Percentiles rank a stretch among this genome's conserved stretches.
These are phyloP conservation scores for Cinara cedri DNA, from an alignment of 2,888 invertebrate genomes.

Conservation along the genomic window DNA sequence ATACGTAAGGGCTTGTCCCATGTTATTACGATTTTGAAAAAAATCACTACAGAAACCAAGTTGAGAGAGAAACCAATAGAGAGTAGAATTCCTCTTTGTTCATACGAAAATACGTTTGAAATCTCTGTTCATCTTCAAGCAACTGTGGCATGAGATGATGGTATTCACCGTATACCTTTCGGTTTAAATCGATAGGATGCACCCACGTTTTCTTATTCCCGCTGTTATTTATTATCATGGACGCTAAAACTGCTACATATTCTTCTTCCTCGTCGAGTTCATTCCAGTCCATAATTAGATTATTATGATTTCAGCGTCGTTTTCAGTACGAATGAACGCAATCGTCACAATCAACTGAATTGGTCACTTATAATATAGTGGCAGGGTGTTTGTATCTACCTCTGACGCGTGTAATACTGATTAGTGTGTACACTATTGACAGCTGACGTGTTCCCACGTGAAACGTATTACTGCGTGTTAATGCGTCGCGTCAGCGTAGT, in stretches of 20 bases:
- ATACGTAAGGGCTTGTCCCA: no score
- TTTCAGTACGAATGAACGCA: not conserved
- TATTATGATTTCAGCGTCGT: not conserved
- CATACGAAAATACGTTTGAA: conserved; percentile 1
- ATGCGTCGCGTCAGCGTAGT: not conserved
- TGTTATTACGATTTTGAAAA: no score
- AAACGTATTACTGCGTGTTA: not conserved
- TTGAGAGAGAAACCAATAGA: no score
- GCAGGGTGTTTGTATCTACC: not conserved
- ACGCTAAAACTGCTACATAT: not conserved
- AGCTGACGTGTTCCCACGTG: conserved; percentile 4
- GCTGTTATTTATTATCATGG: not conserved
- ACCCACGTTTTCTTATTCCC: not conserved
- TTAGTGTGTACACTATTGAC: conserved; percentile 1
- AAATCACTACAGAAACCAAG: no score
- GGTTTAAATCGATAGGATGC: not conserved
- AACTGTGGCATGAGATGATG: not conserved
- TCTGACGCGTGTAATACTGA: conserved; percentile 1
- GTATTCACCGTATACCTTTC: conserved; percentile 10
- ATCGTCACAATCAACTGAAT: conserved; percentile 1
- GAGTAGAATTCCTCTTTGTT: not conserved
- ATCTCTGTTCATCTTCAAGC: conserved; percentile 5
- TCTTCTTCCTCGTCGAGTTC: conserved; percentile 9
- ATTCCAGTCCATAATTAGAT: no score
- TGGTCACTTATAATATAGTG: not conserved